phyloP scores from a whole-genome alignment of 2,888 invertebrate genomes.

The Megalurothrips usitatus region DNA sequence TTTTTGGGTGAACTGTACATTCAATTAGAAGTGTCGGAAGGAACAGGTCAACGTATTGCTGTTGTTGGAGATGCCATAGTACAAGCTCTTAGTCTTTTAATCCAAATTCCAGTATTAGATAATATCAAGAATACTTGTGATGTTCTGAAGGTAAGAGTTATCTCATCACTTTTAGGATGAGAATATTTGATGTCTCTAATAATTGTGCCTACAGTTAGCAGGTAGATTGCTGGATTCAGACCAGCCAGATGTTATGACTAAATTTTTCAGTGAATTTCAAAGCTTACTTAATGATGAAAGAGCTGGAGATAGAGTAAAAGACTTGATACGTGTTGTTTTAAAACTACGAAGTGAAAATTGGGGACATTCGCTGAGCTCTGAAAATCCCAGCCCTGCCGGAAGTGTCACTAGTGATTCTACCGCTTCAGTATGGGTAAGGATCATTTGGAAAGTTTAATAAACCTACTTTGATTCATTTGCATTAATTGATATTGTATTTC shows the following conservation, averaged over 20 bases:
- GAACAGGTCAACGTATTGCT: not conserved
- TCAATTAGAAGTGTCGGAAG: not conserved
- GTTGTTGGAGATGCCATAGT: not conserved
- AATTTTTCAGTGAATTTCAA: not conserved
- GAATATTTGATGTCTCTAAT: not conserved
- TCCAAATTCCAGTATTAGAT: not conserved
- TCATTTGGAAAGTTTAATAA: not conserved
- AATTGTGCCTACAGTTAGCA: not conserved
- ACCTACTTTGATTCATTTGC: not conserved
- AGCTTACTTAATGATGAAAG: not conserved
- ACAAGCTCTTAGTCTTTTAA: not conserved
- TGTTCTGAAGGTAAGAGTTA: not conserved
- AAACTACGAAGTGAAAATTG: not conserved
- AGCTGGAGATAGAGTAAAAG: not conserved
- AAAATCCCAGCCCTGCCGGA: not conserved
- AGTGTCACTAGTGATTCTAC: not conserved
- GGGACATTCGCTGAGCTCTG: not conserved
- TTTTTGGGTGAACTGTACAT: not conserved
- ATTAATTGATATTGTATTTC: not conserved
- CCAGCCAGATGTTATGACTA: not conserved
- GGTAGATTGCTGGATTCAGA: not conserved
- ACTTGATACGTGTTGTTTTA: not conserved
- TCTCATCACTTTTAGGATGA: not conserved
- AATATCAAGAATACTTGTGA: not conserved
- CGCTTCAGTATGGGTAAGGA: not conserved